Base-by-base conservation (phyloP, 1,140 invertebrate genomes). In the Micrasema longulum region DNA sequence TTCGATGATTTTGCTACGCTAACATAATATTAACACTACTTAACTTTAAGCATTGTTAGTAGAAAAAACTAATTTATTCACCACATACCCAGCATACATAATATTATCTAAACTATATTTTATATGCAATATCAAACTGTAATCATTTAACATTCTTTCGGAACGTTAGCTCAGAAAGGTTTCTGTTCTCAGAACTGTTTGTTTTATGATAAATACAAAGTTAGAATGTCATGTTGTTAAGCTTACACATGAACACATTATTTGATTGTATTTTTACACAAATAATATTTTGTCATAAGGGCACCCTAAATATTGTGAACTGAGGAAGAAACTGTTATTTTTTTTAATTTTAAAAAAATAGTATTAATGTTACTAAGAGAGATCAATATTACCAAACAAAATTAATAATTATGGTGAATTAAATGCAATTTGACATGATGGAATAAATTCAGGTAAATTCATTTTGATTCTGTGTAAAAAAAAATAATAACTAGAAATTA, bases 41-140 rank as follows among this genome's bases (percentile, higher is more conserved):
- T 72, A 76, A 66, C 26, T 12, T 70, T 70, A 67, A 72, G 68
- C 72, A 76, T 66, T 72, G 67, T 76, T 72, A 76, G 74, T 76
- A 76, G 74, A 76, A 76, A 74, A 75, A 70, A 55, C 71, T 71
- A 73, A 76, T 73, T 71, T 73, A 76, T 31, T 71, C 68, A 76
- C 74, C 74, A 63, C 63, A 73, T 73, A n/a, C 74, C 74, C 74
- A 76, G 67, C 64, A 52, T 76, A 68, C 69, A 72, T 71, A 62
- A 47, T n/a, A n/a, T 63, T 70, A 41, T 45, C 68, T 70, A 70
- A 41, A 23, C 35, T 38, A 38, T 55, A 68, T 63, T 50, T 22
- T 57, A 69, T 69, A 70, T 63, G 68, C 55, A 70, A 63, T 52
- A 64, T 70, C 68, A 6, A 70, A 70, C 31, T 31, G n/a, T 47